Conservation (phyloP, 2,113 vertebrate species). For the Psettodes erumei region DNA sequence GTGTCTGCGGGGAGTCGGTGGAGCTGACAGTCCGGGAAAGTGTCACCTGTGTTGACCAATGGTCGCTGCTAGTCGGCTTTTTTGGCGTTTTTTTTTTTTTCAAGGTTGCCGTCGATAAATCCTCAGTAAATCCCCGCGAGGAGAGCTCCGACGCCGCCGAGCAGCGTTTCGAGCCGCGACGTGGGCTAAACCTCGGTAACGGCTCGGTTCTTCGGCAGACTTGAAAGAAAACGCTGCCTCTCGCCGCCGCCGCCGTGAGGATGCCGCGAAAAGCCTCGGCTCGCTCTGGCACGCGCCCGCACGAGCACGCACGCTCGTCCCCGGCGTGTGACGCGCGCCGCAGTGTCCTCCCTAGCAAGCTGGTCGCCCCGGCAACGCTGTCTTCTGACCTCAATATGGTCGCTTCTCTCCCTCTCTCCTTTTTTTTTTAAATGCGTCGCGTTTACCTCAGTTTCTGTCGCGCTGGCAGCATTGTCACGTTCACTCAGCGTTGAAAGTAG, state of each 20-base stretch:
- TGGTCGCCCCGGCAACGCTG: constrained; percentile 80
- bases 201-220: constrained; percentile 34
- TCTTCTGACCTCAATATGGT: constrained; percentile 76
- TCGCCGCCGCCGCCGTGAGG: constrained; percentile 41
- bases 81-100: not conserved
- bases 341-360: constrained; percentile 73
- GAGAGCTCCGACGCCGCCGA: constrained; percentile 5
- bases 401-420: no score
- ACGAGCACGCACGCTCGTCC: constrained; percentile 35
- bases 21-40: constrained; percentile 34
- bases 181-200: constrained; percentile 8
- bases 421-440: constrained; percentile 8
- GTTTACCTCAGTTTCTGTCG: constrained; percentile 1
- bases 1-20: constrained; percentile 37
- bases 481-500: not conserved
- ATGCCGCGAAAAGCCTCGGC: constrained; percentile 50
- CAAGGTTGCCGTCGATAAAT: constrained; percentile 46
- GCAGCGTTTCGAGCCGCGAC: not conserved
- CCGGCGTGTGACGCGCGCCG: constrained; percentile 66
- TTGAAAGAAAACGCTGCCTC: constrained; percentile 26
- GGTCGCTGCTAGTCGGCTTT: constrained; percentile 18
- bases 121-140: constrained; percentile 41
- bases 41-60: constrained; percentile 57
- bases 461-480: not conserved
- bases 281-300: constrained; percentile 26